Evolutionary conservation across 2,888 invertebrate species (phyloP).

Genomic region (Amphimallon solstitiale): DNA sequence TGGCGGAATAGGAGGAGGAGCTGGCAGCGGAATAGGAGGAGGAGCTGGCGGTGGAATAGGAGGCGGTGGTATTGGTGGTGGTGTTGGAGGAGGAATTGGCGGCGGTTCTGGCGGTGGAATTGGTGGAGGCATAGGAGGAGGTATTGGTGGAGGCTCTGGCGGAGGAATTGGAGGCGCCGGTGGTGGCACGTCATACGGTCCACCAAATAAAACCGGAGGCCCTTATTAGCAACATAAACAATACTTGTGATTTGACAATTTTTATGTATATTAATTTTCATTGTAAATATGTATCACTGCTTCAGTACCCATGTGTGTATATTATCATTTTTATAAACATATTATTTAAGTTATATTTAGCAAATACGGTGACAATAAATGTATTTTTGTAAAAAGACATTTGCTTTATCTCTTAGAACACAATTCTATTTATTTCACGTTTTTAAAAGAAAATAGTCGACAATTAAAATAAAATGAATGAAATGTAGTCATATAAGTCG

Average conservation of each 20-base stretch:
- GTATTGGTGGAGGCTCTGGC: constrained; percentile 56
- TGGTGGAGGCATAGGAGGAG: constrained; percentile 58
- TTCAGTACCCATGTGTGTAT: constrained; percentile 23
- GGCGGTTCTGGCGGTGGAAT: constrained; percentile 53
- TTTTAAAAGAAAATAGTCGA: too few species aligned
- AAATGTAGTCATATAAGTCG: too few species aligned
- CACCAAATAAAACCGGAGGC: constrained; percentile 60
- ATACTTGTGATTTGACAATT: constrained; percentile 37
- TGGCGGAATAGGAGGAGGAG: constrained; percentile 62
- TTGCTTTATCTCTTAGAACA: neutral
- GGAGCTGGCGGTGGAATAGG: constrained; percentile 58
- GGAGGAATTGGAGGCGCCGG: constrained; percentile 50
- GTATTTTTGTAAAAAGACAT: constrained; percentile 34
- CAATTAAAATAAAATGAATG: too few species aligned
- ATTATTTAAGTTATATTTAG: constrained; percentile 37
- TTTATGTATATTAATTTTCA: constrained; percentile 17
- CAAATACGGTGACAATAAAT: constrained; percentile 57
- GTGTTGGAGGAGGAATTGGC: constrained; percentile 61
- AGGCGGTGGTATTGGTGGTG: constrained; percentile 60
- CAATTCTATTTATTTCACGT: too few species aligned
- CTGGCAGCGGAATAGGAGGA: constrained; percentile 55
- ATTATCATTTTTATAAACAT: constrained; percentile 29
- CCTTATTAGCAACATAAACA: constrained; percentile 54
- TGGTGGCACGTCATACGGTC: constrained; percentile 56
- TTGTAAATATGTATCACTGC: constrained; percentile 34